Percentiles rank a stretch among this genome's conserved stretches.
phyloP scores from a whole-genome alignment of 2,113 vertebrate genomes.

The Sardina pilchardus region DNA sequence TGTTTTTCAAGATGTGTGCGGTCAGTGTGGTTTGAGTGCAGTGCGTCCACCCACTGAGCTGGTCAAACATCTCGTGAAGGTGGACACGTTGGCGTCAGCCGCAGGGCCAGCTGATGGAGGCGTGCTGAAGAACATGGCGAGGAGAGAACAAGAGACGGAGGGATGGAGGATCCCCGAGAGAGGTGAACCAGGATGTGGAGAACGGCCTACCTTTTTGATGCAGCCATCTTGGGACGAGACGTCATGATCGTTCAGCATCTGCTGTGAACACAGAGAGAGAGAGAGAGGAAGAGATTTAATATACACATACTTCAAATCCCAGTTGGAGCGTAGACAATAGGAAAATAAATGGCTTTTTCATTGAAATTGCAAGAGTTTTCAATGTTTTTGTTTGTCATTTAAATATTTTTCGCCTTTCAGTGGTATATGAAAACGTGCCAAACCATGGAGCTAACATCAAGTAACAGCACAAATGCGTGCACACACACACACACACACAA shows the following conservation, averaged over 20 bases:
- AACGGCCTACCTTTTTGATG: slow-evolving; percentile 86
- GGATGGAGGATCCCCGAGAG: neutral
- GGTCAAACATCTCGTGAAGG: neutral
- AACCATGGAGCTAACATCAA: neutral
- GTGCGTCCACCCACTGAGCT: neutral
- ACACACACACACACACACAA: neutral
- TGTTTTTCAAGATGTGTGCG: neutral
- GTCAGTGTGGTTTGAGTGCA: neutral
- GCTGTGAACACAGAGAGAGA: slow-evolving; percentile 61
- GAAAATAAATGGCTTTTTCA: too few relatives aligned
- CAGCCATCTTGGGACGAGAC: slow-evolving; percentile 82
- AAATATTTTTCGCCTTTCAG: neutral
- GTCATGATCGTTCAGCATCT: slow-evolving; percentile 87
- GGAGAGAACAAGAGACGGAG: neutral
- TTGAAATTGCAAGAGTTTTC: neutral
- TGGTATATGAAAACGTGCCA: neutral
- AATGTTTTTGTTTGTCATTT: neutral
- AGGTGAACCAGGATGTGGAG: neutral
- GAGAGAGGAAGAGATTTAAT: neutral
- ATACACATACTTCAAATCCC: neutral
- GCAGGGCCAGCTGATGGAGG: neutral
- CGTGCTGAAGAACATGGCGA: neutral
- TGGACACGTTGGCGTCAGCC: neutral
- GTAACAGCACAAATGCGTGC: neutral
- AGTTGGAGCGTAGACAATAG: neutral